These are phyloP conservation scores for Pharmacophagus antenor DNA, from an alignment of 2,888 invertebrate species.

Conservation along the genomic window DNA sequence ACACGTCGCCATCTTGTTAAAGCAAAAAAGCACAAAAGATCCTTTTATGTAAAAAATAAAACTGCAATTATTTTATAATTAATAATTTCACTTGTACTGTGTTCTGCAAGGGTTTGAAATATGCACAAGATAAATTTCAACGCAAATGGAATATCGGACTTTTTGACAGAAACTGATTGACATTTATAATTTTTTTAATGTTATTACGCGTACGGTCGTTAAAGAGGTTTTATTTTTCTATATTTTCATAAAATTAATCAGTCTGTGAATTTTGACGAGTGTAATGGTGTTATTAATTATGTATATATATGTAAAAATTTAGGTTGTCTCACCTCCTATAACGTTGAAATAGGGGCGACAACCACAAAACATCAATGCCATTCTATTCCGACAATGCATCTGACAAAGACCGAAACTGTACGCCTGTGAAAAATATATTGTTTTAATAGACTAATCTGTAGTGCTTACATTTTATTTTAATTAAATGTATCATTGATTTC, in stretches of 20 bases:
- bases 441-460: too few relatives aligned
- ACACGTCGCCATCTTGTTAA: conserved; percentile 69
- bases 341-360: conserved; percentile 78
- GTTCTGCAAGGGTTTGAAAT: too few relatives aligned
- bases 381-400: conserved; percentile 75
- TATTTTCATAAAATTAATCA: too few relatives aligned
- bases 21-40: conserved; percentile 12
- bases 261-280: background rate
- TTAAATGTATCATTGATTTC: too few relatives aligned
- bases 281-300: background rate
- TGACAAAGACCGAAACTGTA: conserved; percentile 80
- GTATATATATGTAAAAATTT: background rate
- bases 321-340: conserved; percentile 61
- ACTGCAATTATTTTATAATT: background rate
- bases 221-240: background rate
- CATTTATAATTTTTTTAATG: background rate
- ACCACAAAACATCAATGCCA: conserved; percentile 76
- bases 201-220: background rate
- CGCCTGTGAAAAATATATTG: conserved; percentile 50
- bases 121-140: conserved; percentile 1
- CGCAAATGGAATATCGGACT: background rate
- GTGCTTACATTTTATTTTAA: too few relatives aligned
- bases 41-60: conserved; percentile 1
- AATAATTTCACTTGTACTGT: background rate
- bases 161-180: background rate